Evolutionary conservation across 2,113 vertebrate species (phyloP).

Genomic region (Puma concolor): DNA sequence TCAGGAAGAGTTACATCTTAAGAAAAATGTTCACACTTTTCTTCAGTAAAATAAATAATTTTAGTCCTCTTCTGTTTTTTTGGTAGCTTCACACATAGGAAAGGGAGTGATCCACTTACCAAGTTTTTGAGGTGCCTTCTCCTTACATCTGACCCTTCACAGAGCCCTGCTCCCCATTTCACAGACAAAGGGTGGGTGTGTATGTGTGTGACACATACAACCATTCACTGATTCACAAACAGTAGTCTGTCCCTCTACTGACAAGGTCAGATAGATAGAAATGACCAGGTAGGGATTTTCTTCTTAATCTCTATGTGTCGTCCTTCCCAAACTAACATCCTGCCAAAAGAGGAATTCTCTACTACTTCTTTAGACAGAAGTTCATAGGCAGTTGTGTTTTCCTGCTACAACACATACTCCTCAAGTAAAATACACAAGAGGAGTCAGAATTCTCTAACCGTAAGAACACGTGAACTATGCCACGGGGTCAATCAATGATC

Average conservation of each 20-base stretch:
- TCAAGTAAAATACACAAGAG: background rate
- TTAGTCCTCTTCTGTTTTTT: constrained; percentile 85
- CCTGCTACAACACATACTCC: background rate
- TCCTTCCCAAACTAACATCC: constrained; percentile 28
- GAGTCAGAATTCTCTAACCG: background rate
- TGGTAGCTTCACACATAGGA: constrained; percentile 69
- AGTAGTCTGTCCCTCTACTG: background rate
- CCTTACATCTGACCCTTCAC: background rate
- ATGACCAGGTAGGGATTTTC: background rate
- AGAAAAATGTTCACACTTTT: constrained; percentile 81
- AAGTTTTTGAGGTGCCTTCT: background rate
- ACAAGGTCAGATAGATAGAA: background rate
- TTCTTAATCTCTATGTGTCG: background rate
- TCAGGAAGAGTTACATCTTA: background rate
- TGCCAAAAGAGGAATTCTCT: constrained; percentile 18
- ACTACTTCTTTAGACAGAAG: background rate
- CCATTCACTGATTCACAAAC: background rate
- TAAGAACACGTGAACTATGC: background rate
- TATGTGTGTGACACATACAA: background rate
- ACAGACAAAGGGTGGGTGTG: background rate
- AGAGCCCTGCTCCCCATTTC: background rate
- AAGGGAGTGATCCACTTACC: background rate
- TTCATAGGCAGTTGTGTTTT: background rate
- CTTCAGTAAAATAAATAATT: constrained; percentile 80
- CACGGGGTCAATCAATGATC: background rate